These are phyloP conservation scores for Halcyon smyrnensis DNA, from an alignment of 2,797 vertebrate genomes.

Conservation along the genomic window DNA sequence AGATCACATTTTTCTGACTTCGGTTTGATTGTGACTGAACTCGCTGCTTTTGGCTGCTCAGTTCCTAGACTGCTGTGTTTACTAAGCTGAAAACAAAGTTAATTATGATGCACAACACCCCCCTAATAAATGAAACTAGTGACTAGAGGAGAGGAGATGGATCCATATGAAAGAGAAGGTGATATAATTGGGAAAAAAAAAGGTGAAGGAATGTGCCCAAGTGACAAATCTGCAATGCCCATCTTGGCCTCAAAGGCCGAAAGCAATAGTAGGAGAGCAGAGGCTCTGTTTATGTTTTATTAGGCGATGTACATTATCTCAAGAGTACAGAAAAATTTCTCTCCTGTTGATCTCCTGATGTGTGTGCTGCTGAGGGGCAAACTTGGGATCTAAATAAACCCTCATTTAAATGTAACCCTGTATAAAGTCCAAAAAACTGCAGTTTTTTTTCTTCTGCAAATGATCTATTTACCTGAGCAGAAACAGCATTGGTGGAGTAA, in stretches of 20 bases:
- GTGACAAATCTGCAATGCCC: neutral
- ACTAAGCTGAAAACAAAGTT: neutral
- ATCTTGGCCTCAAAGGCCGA: neutral
- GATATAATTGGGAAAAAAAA: neutral
- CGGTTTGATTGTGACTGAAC: neutral
- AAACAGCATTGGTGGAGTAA: neutral
- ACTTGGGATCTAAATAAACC: neutral
- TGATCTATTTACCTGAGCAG: neutral
- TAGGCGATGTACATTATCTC: neutral
- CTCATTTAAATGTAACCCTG: neutral
- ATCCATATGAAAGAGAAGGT: neutral
- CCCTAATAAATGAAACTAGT: neutral
- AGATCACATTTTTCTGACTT: neutral
- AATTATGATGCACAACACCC: neutral
- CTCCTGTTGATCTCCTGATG: neutral
- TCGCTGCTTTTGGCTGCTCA: neutral
- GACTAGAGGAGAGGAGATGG: neutral
- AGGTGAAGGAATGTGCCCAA: neutral
- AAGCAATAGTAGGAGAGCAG: neutral
- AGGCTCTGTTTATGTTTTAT: neutral
- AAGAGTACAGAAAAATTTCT: neutral
- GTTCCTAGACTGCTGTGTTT: neutral
- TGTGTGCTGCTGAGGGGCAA: neutral
- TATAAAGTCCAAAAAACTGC: neutral
- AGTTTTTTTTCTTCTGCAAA: neutral